These are phyloP conservation scores for Drosophila guanche DNA, from an alignment of 1,140 invertebrate species.

Conservation along the genomic window DNA sequence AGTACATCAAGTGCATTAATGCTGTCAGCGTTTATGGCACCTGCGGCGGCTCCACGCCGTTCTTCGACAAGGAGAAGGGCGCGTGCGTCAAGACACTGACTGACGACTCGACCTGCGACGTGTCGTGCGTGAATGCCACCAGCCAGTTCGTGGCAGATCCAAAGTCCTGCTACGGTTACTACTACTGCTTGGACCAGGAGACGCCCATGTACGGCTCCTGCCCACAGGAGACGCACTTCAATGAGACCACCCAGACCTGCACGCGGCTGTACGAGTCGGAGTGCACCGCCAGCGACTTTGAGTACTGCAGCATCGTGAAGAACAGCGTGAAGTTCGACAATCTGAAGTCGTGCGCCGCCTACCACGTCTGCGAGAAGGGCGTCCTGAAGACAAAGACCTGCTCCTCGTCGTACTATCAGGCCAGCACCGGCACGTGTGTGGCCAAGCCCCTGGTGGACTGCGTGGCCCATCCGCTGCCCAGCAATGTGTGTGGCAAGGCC, in stretches of 20 bases:
- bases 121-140: slow-evolving; percentile 41
- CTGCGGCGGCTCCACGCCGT: slow-evolving; percentile 55
- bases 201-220: slow-evolving; percentile 51
- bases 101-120: slow-evolving; percentile 18
- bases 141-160: slow-evolving; percentile 55
- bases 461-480: slow-evolving; percentile 62
- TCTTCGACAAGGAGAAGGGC: slow-evolving; percentile 55
- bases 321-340: slow-evolving; percentile 55
- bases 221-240: slow-evolving; percentile 53
- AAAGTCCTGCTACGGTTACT: slow-evolving; percentile 68
- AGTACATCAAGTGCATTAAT: slow-evolving; percentile 61
- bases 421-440: slow-evolving; percentile 43
- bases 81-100: slow-evolving; percentile 50
- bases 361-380: slow-evolving; percentile 54
- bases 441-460: slow-evolving; percentile 56
- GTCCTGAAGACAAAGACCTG: slow-evolving; percentile 40
- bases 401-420: slow-evolving; percentile 50
- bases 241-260: slow-evolving; percentile 54
- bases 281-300: slow-evolving; percentile 44
- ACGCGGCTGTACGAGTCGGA: slow-evolving; percentile 33
- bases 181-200: slow-evolving; percentile 51
- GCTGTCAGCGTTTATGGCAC: slow-evolving; percentile 29
- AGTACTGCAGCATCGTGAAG: slow-evolving; percentile 68
- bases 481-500: slow-evolving; percentile 59
- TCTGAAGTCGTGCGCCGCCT: slow-evolving; percentile 51